Percentiles rank a stretch among this genome's conserved stretches.
Evolutionary conservation across 2,888 invertebrate species (phyloP).

Genomic region (Empis livida): DNA sequence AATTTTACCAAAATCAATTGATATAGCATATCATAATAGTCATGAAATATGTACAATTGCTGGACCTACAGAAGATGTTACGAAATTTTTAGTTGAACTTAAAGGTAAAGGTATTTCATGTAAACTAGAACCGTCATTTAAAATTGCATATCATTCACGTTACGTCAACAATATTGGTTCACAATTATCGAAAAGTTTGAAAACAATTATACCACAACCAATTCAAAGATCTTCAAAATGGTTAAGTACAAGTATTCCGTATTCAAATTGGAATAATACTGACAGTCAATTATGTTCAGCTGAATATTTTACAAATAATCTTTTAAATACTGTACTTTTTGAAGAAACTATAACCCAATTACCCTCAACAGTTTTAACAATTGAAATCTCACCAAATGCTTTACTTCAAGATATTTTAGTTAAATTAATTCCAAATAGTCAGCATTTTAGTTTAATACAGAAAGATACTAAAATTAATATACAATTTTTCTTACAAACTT

Average conservation of each 20-base stretch:
- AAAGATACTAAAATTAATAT: constrained; percentile 39
- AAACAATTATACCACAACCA: constrained; percentile 49
- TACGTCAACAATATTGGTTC: constrained; percentile 61
- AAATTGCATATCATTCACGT: constrained; percentile 80
- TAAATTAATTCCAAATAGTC: constrained; percentile 41
- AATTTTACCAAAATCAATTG: constrained; percentile 61
- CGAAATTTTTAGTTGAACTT: constrained; percentile 50
- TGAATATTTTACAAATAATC: constrained; percentile 79
- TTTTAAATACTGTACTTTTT: constrained; percentile 46
- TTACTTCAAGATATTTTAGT: constrained; percentile 54
- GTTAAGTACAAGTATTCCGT: constrained; percentile 75
- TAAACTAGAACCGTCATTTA: constrained; percentile 69
- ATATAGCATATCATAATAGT: constrained; percentile 80
- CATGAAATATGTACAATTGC: constrained; percentile 81
- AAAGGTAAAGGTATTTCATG: constrained; percentile 64
- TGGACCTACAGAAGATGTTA: constrained; percentile 60
- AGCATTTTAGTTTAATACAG: constrained; percentile 47
- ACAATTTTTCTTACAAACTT: constrained; percentile 30
- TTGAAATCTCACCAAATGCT: constrained; percentile 59
- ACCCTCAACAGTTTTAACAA: constrained; percentile 47
- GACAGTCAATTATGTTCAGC: constrained; percentile 54
- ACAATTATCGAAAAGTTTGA: constrained; percentile 48
- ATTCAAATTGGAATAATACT: constrained; percentile 52
- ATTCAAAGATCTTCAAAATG: constrained; percentile 60
- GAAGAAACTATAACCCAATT: constrained; percentile 49